These are phyloP conservation scores for Drosophila nigricruria DNA, from an alignment of 2,888 invertebrate species.

Conservation along the genomic window DNA sequence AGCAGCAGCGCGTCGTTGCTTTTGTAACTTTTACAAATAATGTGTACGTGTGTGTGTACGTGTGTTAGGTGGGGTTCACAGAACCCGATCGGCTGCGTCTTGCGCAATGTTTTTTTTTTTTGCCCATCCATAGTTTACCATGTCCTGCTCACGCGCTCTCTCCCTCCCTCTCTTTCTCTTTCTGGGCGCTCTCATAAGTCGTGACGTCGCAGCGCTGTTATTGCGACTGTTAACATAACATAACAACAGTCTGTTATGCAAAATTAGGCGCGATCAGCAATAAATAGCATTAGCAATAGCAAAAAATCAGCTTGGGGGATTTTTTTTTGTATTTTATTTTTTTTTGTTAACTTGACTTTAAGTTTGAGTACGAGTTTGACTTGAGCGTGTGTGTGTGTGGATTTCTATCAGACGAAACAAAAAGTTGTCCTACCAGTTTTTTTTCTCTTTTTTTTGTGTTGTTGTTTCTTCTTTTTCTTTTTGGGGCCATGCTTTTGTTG, in stretches of 20 bases:
- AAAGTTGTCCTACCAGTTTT: constrained; percentile 82
- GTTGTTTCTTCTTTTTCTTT: constrained; percentile 64
- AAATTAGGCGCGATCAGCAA: constrained; percentile 55
- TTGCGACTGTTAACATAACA: constrained; percentile 49
- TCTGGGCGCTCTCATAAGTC: constrained; percentile 16
- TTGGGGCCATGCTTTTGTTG: constrained; percentile 63
- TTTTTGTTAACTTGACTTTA: constrained; percentile 36
- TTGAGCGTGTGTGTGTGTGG: constrained; percentile 55
- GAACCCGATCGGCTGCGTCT: constrained; percentile 54
- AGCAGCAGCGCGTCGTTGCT: constrained; percentile 13
- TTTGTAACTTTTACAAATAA: constrained; percentile 12
- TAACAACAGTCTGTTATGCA: constrained; percentile 58
- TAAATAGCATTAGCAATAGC: constrained; percentile 53
- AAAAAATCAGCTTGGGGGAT: constrained; percentile 45
- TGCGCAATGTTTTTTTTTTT: constrained; percentile 54
- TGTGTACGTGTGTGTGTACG: constrained; percentile 29
- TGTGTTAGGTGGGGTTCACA: constrained; percentile 66
- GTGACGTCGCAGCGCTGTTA: constrained; percentile 40
- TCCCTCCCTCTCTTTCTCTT: constrained; percentile 4
- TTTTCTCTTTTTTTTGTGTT: constrained; percentile 45
- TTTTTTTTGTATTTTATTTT: constrained; percentile 29
- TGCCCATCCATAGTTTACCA: constrained; percentile 37
- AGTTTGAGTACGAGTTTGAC: constrained; percentile 53
- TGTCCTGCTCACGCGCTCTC: constrained; percentile 42
- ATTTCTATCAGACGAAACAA: constrained; percentile 74